Evolutionary conservation across 2,797 vertebrate genomes (phyloP).

Genomic region (Pipistrellus pipistrellus): DNA sequence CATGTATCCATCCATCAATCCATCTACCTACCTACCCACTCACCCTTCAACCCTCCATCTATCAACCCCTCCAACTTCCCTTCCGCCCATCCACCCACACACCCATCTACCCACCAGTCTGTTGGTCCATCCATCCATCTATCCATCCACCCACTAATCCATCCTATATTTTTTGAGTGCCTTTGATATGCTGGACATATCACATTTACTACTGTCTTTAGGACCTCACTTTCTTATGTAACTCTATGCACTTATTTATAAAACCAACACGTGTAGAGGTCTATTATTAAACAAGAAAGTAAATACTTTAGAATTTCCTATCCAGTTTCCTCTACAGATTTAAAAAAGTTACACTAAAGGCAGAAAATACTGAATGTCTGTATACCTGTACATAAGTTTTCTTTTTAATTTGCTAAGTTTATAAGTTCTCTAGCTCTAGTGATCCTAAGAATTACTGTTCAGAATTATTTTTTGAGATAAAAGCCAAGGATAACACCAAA

Average conservation of each 20-base stretch:
- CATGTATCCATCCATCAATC: neutral
- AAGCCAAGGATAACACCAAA: neutral
- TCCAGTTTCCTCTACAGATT: slow-evolving; percentile 3
- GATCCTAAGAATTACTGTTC: neutral
- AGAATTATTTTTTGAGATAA: neutral
- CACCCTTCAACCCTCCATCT: rapidly evolving
- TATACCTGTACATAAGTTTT: neutral
- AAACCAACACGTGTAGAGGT: neutral
- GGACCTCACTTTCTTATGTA: neutral
- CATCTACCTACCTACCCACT: too few species aligned
- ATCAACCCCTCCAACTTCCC: too few species aligned
- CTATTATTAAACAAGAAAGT: slow-evolving; percentile 40
- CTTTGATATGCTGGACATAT: neutral
- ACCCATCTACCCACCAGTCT: too few species aligned
- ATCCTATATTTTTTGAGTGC: neutral
- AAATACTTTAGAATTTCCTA: slow-evolving; percentile 14
- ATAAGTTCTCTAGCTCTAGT: neutral
- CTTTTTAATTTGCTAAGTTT: neutral
- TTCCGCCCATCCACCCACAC: rapidly evolving
- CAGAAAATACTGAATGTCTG: neutral
- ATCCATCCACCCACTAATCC: neutral
- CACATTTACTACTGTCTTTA: neutral
- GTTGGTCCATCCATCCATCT: rapidly evolving
- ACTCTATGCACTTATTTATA: slow-evolving; percentile 38
- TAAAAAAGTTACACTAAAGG: neutral